Evolutionary conservation across 2,888 invertebrate species (phyloP).

Genomic region (Acanthococcus lagerstroemiae): DNA sequence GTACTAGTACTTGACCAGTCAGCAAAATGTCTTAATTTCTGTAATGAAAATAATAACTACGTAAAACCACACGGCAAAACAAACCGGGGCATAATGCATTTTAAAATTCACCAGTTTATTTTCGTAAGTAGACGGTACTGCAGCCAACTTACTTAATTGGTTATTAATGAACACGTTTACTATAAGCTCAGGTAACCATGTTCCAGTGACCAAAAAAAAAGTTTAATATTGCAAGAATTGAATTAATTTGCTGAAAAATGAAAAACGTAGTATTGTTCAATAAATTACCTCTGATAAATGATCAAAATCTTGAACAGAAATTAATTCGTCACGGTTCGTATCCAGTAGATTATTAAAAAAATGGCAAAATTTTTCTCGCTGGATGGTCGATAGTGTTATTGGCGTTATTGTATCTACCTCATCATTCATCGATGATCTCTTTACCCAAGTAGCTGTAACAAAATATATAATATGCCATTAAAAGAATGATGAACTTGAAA

Average conservation of each 20-base stretch:
- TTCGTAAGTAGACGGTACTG: no score
- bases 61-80: no score
- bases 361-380: conserved; percentile 58
- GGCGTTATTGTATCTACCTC: conserved; percentile 44
- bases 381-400: conserved; percentile 48
- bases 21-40: conserved; percentile 58
- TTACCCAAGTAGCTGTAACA: conserved; percentile 63
- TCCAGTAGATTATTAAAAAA: conserved; percentile 62
- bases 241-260: neutral
- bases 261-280: no score
- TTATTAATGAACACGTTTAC: no score
- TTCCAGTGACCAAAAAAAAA: neutral
- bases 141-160: no score
- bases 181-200: no score
- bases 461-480: no score
- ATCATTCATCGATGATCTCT: conserved; percentile 56
- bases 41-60: conserved; percentile 32
- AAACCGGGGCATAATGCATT: no score
- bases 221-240: neutral
- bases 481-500: no score
- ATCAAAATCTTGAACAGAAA: conserved; percentile 60
- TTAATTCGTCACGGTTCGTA: conserved; percentile 60
- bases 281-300: conserved; percentile 55
- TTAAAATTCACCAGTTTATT: no score
- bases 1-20: conserved; percentile 65